Evolutionary conservation across 2,888 invertebrate species (phyloP), one percentile per base, ranked within the genome.

Genomic region (Stratiomys singularior): DNA sequence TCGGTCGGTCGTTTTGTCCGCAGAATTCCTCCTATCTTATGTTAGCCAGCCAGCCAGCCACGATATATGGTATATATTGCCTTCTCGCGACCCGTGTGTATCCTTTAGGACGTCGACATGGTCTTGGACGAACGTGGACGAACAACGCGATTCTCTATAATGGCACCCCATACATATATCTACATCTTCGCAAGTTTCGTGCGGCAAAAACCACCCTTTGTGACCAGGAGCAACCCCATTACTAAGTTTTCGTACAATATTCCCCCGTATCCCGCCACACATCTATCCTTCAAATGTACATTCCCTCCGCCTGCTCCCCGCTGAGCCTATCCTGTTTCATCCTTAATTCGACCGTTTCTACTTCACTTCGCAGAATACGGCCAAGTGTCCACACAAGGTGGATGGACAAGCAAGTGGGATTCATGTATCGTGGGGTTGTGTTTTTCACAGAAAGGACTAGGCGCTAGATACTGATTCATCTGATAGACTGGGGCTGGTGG

Each of bases 21-120:
- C 77, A 79, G 78, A 77, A 76, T 74, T 78, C 72, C 77, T 74
- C 74, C 78, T 78, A 79, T 79, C 78, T 78, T 80, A 72, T 80
- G 64, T 78, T 67, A 74, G 77, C 77, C 77, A 77, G 78, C 76
- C 77, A 77, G 78, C 76, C 37, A 37, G 37, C 37, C 78, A 76
- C 69, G 46, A 25, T 58, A 18, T 27, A 76, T 56, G 67, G 78
- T 69, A 21, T 58, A 18, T 30, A 69, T 56, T 71, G 78, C 78
- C 78, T 80, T 81, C 78, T 80, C 81, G 81, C 81, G 81, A 80
- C 76, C 79, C 80, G 80, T 78, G 81, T 81, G 81, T 81, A 80
- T 80, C 79, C 80, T 77, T 78, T 79, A 78, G 79, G 78, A 77
- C 66, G 79, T 74, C 77, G 80, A 80, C 67, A 69, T 69, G 46